Evolutionary conservation across 2,888 invertebrate species (phyloP).

Genomic region (Nysson spinosus): DNA sequence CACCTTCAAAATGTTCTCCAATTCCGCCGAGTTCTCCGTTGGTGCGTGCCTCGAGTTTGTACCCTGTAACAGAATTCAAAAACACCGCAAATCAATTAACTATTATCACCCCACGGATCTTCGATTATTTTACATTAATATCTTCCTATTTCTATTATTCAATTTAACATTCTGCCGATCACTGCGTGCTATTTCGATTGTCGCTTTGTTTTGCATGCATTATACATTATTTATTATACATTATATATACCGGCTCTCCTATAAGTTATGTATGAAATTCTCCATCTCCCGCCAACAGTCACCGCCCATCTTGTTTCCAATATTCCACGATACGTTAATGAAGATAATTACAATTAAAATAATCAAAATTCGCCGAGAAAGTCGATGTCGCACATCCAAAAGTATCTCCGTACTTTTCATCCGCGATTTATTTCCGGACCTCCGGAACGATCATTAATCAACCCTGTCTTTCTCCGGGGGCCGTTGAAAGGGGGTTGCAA

Average conservation of each 20-base stretch:
- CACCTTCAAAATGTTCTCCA: slow-evolving; percentile 85
- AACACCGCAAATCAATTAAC: slow-evolving; percentile 21
- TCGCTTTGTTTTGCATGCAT: not conserved
- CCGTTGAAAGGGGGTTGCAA: not conserved
- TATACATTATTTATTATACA: no score
- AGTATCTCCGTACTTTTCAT: slow-evolving; percentile 28
- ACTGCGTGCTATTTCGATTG: no score
- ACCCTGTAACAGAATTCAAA: slow-evolving; percentile 69
- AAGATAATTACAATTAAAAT: no score
- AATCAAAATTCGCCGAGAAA: slow-evolving; percentile 15
- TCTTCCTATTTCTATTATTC: no score
- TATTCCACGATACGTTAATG: no score
- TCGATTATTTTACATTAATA: no score
- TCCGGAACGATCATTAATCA: slow-evolving; percentile 56
- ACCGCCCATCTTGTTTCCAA: no score
- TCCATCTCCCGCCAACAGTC: no score
- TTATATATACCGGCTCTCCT: no score
- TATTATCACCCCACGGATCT: not conserved
- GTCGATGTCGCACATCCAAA: not conserved
- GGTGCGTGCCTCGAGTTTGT: slow-evolving; percentile 75
- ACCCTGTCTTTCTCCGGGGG: slow-evolving; percentile 11
- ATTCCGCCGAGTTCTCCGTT: slow-evolving; percentile 80
- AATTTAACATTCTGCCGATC: no score
- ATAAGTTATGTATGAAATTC: no score
- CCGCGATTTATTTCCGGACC: slow-evolving; percentile 52